Evolutionary conservation across 2,888 invertebrate genomes (phyloP), one percentile per base, ranked within the genome.

Genomic region (Diarsia rubi): DNA sequence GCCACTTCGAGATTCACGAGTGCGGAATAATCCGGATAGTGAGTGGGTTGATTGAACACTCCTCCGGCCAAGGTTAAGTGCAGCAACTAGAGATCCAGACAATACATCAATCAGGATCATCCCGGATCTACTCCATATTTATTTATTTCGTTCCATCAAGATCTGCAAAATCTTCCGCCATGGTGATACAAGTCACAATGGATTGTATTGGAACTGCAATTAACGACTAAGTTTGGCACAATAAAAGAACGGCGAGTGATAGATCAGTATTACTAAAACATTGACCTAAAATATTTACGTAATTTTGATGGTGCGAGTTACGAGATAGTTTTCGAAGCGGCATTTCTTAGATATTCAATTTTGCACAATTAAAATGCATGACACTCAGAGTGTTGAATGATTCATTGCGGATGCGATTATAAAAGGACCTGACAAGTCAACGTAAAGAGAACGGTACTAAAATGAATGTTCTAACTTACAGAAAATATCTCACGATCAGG

Each of bases 61-160:
- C 44, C 49, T 76, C 67, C 42, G 19, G 65, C 27, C 76, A 77
- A 82, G 79, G 69, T 81, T 87, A 86, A 81, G 77, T 78, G 76
- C 54, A 82, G 73, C 67, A 75, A 80, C 80, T 73, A 83, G 73
- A 75, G 77, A 79, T 81, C 64, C 86, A 88, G 88, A 86, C 90
- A 85, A 88, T 88, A 86, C 91, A 91, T 92, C 91, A 91, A 91
- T 92, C 92, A 91, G 89, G 91, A 91, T 92, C 91, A 91, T 88
- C 88, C 85, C 73, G 81, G 84, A 87, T 86, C 88, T 85, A 72
- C 86, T 90, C 82, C 86, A 87, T 89, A 89, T 91, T 90, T 92
- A 90, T 90, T 90, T 91, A 89, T 89, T 89, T 89, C 81, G 74
- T 87, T 85, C 83, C 79, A 75, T 78, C 78, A 82, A 78, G 80